Base-by-base conservation (phyloP, 1,140 invertebrate species). In the Drosophila carrolli region DNA sequence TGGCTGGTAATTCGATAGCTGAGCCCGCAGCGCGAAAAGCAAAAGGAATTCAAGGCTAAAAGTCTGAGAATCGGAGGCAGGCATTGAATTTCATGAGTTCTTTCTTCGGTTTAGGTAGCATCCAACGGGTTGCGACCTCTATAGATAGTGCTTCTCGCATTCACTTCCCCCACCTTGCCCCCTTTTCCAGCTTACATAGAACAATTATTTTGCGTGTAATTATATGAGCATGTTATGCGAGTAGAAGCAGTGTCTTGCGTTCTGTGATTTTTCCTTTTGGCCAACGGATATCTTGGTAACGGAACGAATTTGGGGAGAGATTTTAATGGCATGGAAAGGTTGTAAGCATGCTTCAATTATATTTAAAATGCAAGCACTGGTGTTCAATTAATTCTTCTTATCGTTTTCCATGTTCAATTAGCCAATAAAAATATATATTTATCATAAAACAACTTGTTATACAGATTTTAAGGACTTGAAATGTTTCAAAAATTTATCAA, bases 31-130 rank as follows among this genome's bases (percentile, higher is more conserved):
- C 74, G 43, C 55, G 37, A 55, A 54, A 43, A 55, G 55, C 56
- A 77, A 71, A 88, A 80, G 75, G 83, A 88, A 86, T 86, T 89
- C 76, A 86, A 86, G 76, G 75, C 83, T 77, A 70, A 75, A 57
- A 80, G 81, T 75, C 62, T 76, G 59, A 63, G 80, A 79, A 72
- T 71, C 67, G 23, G 68, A 51, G 72, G 68, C 60, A 80, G 74
- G 82, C 83, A 86, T 86, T 75, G 83, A 86, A 88, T 86, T 86
- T 86, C 84, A 88, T 89, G 83, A 86, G 83, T 75, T 81, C 71
- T 57, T 67, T 43, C 29, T 35, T 32, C 53, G 35, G n/a, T 41
- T 66, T 43, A 14, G 59, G 70, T 51, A 54, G 61, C 72, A 65
- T 66, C 67, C 67, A 48, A 54, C 74, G 72, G 81, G 82, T 86